phyloP scores from a whole-genome alignment of 1,140 invertebrate species.

The Vollenhovia emeryi region DNA sequence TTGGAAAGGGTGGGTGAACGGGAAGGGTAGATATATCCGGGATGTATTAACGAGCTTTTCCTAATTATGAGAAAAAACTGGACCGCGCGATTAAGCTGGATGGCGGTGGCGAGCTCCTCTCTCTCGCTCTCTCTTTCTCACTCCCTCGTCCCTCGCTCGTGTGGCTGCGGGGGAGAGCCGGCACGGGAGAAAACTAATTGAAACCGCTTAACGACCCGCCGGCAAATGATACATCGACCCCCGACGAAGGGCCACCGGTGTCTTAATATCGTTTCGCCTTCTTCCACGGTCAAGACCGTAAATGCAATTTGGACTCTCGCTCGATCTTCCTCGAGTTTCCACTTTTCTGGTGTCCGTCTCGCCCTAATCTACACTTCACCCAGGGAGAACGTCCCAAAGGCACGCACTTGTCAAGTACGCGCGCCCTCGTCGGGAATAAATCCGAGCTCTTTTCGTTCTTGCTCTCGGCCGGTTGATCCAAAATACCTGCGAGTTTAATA shows the following conservation, averaged over 20 bases:
- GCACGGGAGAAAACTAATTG: constrained; percentile 84
- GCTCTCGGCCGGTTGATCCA: not conserved
- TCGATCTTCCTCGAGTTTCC: constrained; percentile 51
- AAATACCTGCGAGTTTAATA: not conserved
- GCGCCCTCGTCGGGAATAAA: not conserved
- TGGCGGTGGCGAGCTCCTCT: constrained; percentile 52
- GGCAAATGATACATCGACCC: constrained; percentile 85
- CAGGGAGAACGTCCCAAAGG: not conserved
- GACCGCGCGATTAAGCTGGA: constrained; percentile 81
- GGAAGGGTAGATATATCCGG: constrained; percentile 74
- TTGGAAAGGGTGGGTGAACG: constrained; percentile 26
- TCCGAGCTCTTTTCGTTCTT: not conserved
- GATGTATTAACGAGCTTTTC: constrained; percentile 84
- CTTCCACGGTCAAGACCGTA: constrained; percentile 61
- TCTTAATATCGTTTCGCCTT: constrained; percentile 84
- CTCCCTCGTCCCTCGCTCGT: constrained; percentile 21
- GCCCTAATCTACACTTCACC: constrained; percentile 5
- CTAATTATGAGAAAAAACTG: constrained; percentile 84
- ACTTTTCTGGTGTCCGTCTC: constrained; percentile 9
- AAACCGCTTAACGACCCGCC: constrained; percentile 85
- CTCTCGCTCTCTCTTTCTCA: not conserved
- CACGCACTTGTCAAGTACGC: not conserved
- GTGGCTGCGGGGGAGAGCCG: constrained; percentile 73
- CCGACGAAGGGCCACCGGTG: constrained; percentile 76
- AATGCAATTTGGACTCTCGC: constrained; percentile 67